A percentile compares a stretch with the other conserved stretches of the same genome.
Conservation (phyloP, 2,113 vertebrate genomes). For the Rhinichthys klamathensis region DNA sequence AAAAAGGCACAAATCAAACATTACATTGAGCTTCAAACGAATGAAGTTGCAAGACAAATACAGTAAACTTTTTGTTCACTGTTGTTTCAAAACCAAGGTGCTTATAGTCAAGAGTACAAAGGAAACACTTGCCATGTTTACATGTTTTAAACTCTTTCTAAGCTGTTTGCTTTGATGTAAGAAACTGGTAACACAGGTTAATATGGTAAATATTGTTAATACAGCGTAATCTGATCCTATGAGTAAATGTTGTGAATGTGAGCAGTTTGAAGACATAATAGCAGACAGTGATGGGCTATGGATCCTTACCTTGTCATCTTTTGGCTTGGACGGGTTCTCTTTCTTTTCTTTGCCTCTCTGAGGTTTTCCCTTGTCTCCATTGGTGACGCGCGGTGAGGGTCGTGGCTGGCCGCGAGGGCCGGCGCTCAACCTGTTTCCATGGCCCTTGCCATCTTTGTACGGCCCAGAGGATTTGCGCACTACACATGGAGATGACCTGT, state of each 20-base stretch:
- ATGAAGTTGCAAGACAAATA: not conserved
- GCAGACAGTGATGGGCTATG: not conserved
- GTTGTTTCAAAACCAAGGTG: not conserved
- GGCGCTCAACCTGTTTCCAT: slow-evolving; percentile 81
- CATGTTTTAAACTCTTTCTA: not conserved
- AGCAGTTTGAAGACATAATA: not conserved
- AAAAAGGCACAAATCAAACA: not conserved
- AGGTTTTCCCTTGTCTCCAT: slow-evolving; percentile 80
- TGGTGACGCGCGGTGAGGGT: slow-evolving; percentile 79
- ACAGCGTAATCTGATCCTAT: slow-evolving; percentile 27
- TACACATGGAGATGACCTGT: slow-evolving; percentile 83
- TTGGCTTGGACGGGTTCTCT: slow-evolving; percentile 82
- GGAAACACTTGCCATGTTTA: not conserved
- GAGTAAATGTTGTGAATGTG: slow-evolving; percentile 29
- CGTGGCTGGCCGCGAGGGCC: slow-evolving; percentile 80
- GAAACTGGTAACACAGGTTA: slow-evolving; percentile 58
- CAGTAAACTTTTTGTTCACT: not conserved
- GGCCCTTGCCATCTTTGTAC: slow-evolving; percentile 82
- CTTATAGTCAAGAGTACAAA: not conserved
- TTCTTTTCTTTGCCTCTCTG: slow-evolving; percentile 87
- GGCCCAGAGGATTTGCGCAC: slow-evolving; percentile 81
- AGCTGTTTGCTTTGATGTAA: not conserved
- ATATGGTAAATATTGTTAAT: slow-evolving; percentile 44
- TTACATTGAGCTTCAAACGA: not conserved
- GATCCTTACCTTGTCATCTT: slow-evolving; percentile 89